phyloP scores from a whole-genome alignment of 2,888 invertebrate genomes.

The Tethea ocularis region DNA sequence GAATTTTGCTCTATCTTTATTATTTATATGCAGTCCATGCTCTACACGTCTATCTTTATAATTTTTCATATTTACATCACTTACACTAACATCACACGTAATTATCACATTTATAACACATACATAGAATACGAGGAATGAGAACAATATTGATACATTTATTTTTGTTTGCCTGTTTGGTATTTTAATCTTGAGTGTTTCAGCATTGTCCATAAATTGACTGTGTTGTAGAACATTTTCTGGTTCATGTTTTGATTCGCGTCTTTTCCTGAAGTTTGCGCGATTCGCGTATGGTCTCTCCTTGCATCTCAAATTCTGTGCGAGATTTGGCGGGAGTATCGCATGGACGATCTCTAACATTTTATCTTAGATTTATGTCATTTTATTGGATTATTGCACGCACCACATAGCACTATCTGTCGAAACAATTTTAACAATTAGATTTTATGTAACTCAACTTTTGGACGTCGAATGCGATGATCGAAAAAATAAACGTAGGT shows the following conservation, averaged over 20 bases:
- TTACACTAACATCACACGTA: slow-evolving; percentile 78
- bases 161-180: slow-evolving; percentile 27
- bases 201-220: slow-evolving; percentile 69
- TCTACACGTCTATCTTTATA: slow-evolving; percentile 38
- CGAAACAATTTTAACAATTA: slow-evolving; percentile 15
- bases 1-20: slow-evolving; percentile 45
- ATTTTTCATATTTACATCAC: slow-evolving; percentile 60
- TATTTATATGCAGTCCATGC: slow-evolving; percentile 37
- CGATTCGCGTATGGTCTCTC: slow-evolving; percentile 49
- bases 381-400: slow-evolving; percentile 56
- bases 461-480: slow-evolving; percentile 30
- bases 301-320: slow-evolving; percentile 50
- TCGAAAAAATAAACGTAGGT: slow-evolving; percentile 24
- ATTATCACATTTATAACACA: slow-evolving; percentile 79
- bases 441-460: slow-evolving; percentile 22
- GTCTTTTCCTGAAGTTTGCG: slow-evolving; percentile 57
- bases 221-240: slow-evolving; percentile 42
- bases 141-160: slow-evolving; percentile 52
- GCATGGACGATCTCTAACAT: slow-evolving; percentile 76
- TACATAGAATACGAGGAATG: slow-evolving; percentile 68
- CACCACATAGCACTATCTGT: slow-evolving; percentile 39
- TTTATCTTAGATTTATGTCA: slow-evolving; percentile 67
- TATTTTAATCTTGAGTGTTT: slow-evolving; percentile 74
- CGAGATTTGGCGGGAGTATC: slow-evolving; percentile 63
- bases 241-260: slow-evolving; percentile 26